phyloP scores from a whole-genome alignment of 2,113 vertebrate species.

The Eolophus roseicapilla region DNA sequence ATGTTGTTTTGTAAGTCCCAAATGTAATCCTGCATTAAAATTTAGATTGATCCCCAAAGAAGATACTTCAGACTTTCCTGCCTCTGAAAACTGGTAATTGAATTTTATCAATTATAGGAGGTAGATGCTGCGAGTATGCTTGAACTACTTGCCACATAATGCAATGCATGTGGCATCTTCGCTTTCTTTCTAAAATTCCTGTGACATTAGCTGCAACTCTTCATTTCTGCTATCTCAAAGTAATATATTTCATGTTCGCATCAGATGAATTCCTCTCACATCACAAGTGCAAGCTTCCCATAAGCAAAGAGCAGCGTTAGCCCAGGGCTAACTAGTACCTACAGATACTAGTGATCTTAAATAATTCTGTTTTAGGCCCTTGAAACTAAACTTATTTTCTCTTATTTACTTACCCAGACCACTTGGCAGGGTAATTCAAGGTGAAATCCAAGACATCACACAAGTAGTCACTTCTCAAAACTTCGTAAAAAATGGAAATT shows the following conservation, averaged over 20 bases:
- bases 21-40: conserved; percentile 58
- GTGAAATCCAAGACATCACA: neutral
- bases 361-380: neutral
- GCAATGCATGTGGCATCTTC: neutral
- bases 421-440: neutral
- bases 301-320: neutral
- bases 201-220: neutral
- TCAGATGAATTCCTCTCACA: neutral
- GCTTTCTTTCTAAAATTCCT: neutral
- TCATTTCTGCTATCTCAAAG: neutral
- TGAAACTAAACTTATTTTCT: neutral
- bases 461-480: neutral
- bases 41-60: conserved; percentile 47
- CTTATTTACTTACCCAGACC: neutral
- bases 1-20: conserved; percentile 17
- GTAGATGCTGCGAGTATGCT: neutral
- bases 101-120: neutral
- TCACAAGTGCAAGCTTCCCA: neutral
- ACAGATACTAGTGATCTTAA: neutral
- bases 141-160: neutral
- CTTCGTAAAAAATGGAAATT: neutral
- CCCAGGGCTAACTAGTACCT: neutral
- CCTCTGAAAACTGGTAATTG: conserved; percentile 36
- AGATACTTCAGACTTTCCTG: neutral
- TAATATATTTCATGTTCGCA: neutral